Conservation (phyloP, 2,888 invertebrate genomes). For the Protophormia terraenovae region DNA sequence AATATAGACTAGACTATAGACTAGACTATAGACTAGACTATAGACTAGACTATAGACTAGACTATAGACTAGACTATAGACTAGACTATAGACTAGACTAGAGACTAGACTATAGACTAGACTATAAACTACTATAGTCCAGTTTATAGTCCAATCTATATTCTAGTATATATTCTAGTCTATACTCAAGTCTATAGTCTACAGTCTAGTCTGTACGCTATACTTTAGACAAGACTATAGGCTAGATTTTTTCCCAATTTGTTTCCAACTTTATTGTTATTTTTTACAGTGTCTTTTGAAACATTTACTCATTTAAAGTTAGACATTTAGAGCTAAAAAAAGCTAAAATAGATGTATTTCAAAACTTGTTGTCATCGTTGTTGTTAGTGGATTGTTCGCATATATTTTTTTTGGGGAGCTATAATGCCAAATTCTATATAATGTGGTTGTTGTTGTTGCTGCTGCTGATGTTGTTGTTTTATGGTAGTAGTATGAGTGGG, state of each 20-base stretch:
- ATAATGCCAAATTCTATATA: constrained; percentile 22
- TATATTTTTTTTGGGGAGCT: constrained; percentile 7
- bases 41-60: no score
- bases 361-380: constrained; percentile 37
- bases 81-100: no score
- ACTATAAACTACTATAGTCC: no score
- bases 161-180: no score
- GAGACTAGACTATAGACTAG: no score
- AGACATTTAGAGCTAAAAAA: background rate
- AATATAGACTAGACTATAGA: no score
- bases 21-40: no score
- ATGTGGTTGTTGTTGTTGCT: constrained; percentile 5
- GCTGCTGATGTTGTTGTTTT: constrained; percentile 28
- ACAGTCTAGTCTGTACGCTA: background rate
- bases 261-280: no score
- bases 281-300: background rate
- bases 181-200: no score
- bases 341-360: constrained; percentile 30
- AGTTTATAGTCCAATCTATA: no score
- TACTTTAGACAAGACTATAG: background rate
- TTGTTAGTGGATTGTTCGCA: constrained; percentile 17
- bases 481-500: constrained; percentile 48
- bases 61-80: no score
- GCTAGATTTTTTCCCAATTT: no score
- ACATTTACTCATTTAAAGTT: constrained; percentile 4